Evolutionary conservation across 2,113 vertebrate genomes (phyloP), one percentile per base, ranked within the genome.

Genomic region (Psittacula cyanocephala): DNA sequence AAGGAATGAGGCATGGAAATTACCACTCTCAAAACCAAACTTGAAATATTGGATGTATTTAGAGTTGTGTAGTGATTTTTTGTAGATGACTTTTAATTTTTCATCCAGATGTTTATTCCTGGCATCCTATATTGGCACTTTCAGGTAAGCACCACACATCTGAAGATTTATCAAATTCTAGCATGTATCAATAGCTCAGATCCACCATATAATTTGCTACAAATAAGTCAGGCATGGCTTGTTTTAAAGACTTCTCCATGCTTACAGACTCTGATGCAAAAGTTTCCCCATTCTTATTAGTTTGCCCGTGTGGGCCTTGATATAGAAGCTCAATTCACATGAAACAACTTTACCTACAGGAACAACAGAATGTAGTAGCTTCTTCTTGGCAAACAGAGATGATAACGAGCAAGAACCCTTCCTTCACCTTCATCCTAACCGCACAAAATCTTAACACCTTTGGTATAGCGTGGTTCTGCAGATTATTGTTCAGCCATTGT

Each of bases 121-220:
- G 28, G 13, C 9, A 50, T 46, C 10, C 17, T 59, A 70, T 81
- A 29, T 11, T 13, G 13, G 20, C 8, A 25, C 9, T 79, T 85
- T 69, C 62, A 67, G 33, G 28, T 52, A 70, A 37, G 10, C 25
- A 60, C 3, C 11, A 64, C 8, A 5, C 62, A 37, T 49, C 28
- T 33, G n/a, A 86, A 86, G 81, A 78, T 68, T 24, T 68, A 80
- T 16, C 28, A 55, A 87, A 18, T 86, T 77, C 10, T 44, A 75
- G 9, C 15, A 37, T 10, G 10, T 25, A 64, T 17, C 14, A 75
- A 7, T 63, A 84, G 14, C 17, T 67, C 29, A 92, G 31, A 88
- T 59, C 0, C 9, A 74, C 4, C 2, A 1, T 80, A 46, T 41
- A 50, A 27, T 72, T 87, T 69, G 6, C 6, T 46, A 17, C 2